These are phyloP conservation scores for Tapirus terrestris DNA, from an alignment of 2,113 vertebrate species.

Conservation along the genomic window DNA sequence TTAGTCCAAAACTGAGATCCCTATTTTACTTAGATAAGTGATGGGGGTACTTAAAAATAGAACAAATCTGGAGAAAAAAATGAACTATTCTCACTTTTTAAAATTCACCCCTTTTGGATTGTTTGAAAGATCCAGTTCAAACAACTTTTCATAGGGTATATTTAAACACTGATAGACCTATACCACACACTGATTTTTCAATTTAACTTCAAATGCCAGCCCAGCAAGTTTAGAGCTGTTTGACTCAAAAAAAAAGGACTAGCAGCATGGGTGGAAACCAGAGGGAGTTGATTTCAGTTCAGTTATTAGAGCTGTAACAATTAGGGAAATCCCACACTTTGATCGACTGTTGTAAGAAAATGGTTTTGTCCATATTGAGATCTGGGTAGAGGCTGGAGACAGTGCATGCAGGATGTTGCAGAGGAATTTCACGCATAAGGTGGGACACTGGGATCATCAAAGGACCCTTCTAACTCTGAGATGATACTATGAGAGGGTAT, in stretches of 20 bases:
- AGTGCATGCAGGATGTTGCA: not conserved
- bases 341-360: not conserved
- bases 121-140: conserved; percentile 25
- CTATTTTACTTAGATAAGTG: not conserved
- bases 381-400: not conserved
- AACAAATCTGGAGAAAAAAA: not conserved
- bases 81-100: not conserved
- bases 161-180: not conserved
- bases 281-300: not conserved
- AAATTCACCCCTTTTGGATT: not conserved
- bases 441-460: not conserved
- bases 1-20: not conserved
- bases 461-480: not conserved
- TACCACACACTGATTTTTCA: not conserved
- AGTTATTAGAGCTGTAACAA: not conserved
- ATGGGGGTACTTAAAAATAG: not conserved
- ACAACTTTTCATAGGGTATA: not conserved
- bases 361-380: not conserved
- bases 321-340: not conserved
- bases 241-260: not conserved
- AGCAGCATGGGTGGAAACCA: not conserved
- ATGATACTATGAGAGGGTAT: not conserved
- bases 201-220: not conserved
- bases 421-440: not conserved
- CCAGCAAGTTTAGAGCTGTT: not conserved